Conservation (phyloP, 2,888 invertebrate genomes). For the Trichopoda pennipes region DNA sequence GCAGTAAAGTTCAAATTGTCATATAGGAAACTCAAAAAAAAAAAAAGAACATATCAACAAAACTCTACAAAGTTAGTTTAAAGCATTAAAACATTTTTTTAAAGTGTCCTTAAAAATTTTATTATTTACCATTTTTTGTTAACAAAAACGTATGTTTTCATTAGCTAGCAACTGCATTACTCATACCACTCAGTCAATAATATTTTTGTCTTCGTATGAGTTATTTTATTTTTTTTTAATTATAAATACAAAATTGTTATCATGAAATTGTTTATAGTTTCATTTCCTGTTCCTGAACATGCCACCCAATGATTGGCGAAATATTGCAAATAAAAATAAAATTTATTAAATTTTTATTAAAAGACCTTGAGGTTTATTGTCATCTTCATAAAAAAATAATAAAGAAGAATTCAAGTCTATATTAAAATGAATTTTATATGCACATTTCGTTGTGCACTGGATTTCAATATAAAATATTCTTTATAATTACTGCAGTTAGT, state of each 20-base stretch:
- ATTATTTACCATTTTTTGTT: neutral
- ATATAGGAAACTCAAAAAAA: conserved; percentile 25
- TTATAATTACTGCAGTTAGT: no score
- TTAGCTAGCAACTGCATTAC: neutral
- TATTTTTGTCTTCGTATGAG: neutral
- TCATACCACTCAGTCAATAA: neutral
- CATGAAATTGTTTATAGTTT: neutral
- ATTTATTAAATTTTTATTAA: no score
- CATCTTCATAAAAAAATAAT: no score
- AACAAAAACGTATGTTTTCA: neutral
- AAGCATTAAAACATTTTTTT: neutral
- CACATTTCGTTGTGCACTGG: no score
- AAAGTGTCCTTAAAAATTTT: neutral
- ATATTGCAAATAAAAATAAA: no score
- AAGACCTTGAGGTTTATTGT: no score
- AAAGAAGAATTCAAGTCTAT: no score
- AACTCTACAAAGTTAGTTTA: conserved; percentile 18
- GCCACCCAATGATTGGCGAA: no score
- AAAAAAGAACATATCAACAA: conserved; percentile 11
- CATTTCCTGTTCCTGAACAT: no score
- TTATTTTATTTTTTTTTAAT: neutral
- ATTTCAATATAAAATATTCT: no score
- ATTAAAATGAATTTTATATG: no score
- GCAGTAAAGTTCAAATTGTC: neutral
- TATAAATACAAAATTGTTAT: neutral